Conservation (phyloP, 92 coral and sea anemone species). For the Epizoanthus ramosus region DNA sequence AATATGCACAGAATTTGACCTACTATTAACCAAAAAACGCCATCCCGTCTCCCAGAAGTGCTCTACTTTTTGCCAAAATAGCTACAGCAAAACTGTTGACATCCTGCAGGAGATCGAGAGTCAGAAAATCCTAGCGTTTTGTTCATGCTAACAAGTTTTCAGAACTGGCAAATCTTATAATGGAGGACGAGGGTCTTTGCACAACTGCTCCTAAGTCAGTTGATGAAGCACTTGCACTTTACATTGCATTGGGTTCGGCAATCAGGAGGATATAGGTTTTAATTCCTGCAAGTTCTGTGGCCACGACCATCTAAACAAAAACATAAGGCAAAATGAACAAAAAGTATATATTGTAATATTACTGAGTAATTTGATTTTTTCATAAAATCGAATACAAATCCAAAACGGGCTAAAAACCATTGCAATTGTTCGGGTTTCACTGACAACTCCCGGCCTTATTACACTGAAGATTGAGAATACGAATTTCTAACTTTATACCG, state of each 20-base stretch:
- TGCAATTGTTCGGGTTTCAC: too few relatives aligned
- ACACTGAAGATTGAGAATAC: too few relatives aligned
- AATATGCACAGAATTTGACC: slow-evolving; percentile 21
- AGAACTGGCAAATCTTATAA: background rate
- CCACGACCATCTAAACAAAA: too few relatives aligned
- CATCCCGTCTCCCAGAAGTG: slow-evolving; percentile 29
- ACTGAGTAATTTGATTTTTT: too few relatives aligned
- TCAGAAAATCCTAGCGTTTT: background rate
- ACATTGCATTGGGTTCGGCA: background rate
- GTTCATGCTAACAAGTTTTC: slow-evolving; percentile 5
- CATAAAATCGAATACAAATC: too few relatives aligned
- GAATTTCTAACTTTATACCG: too few relatives aligned
- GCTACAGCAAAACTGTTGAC: slow-evolving; percentile 11
- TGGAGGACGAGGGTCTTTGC: background rate
- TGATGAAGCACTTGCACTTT: slow-evolving; percentile 19
- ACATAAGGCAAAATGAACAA: too few relatives aligned
- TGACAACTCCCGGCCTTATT: too few relatives aligned
- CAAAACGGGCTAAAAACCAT: too few relatives aligned
- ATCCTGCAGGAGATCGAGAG: slow-evolving; percentile 16
- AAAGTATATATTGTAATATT: too few relatives aligned
- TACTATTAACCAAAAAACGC: background rate
- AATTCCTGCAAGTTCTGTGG: too few relatives aligned
- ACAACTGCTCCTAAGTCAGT: slow-evolving; percentile 2
- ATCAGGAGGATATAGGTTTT: too few relatives aligned
- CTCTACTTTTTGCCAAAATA: slow-evolving; percentile 25